Evolutionary conservation across 1,140 invertebrate genomes (phyloP), one percentile per base, ranked within the genome.

Genomic region (Drosophila grimshawi): DNA sequence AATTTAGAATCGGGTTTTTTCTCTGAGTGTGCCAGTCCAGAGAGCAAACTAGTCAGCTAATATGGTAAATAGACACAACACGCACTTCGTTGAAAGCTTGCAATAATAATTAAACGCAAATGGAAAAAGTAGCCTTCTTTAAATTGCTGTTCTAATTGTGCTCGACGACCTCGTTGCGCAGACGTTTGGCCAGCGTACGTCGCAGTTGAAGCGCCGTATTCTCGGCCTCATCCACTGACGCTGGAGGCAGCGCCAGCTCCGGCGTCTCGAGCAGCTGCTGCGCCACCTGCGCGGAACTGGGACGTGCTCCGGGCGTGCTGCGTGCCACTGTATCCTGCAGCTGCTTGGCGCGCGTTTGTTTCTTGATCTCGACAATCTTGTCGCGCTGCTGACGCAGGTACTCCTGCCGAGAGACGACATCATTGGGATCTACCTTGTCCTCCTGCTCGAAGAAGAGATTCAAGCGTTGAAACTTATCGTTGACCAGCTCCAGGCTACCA

Each of bases 371-470:
- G 35, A 98, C 93, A 19, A 99, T 94, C 90, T 98, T 98, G 92
- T 98, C 97, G 32, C 98, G 94, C 92, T 98, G 97, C 51, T 96
- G 94, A 35, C 96, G 95, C 30, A 99, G 93, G 91, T 98, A 98
- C 78, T 97, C 94, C 83, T 97, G 96, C 1, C 97, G 94, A 62
- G 95, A 95, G 68, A 94, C 94, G n/a, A 98, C 93, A 80, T 98
- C 97, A 57, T 95, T 94, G 19, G 93, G 90, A 65, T 93, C 93
- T 35, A 94, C 91, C 19, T 80, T 73, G 61, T 92, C 78, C 66
- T 92, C 83, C 64, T 86, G 88, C 59, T 92, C 92, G 62, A 92
- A 92, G 33, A 92, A 92, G 37, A 92, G 68, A 80, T 92, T 92
- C 7, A 92, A 55, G 1, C 92, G 86, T 67, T 92, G 81, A 60